A percentile compares a stretch with the other conserved stretches of the same genome.
Evolutionary conservation across 2,888 invertebrate genomes (phyloP).

Genomic region (Eupsilia transversa): DNA sequence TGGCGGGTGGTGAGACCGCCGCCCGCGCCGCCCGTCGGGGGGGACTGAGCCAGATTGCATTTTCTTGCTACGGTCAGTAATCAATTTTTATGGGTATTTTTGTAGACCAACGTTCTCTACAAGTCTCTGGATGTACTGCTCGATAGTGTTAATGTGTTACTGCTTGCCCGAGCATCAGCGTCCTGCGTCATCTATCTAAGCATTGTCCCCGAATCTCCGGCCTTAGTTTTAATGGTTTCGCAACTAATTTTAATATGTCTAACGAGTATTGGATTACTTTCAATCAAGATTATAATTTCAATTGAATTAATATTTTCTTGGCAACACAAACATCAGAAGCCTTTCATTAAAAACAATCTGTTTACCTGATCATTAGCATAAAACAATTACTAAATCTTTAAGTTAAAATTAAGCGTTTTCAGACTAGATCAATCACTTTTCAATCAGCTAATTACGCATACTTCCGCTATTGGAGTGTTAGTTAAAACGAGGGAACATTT

Average conservation of each 20-base stretch:
- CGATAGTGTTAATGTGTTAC: conserved; percentile 36
- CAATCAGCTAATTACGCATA: conserved; percentile 26
- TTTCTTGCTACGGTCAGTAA: conserved; percentile 88
- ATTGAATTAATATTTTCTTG: not conserved
- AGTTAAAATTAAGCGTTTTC: conserved; percentile 5
- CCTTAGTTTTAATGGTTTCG: not conserved
- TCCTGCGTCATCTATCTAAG: conserved; percentile 10
- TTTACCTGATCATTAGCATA: not conserved
- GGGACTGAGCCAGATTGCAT: conserved; percentile 84
- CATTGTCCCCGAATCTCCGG: conserved; percentile 11
- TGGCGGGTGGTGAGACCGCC: conserved; percentile 64
- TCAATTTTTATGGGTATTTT: conserved; percentile 89
- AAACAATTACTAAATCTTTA: not conserved
- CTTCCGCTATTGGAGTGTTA: conserved; percentile 23
- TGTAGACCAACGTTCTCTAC: conserved; percentile 77
- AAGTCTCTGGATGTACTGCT: conserved; percentile 56
- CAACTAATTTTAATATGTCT: not conserved
- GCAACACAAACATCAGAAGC: not conserved
- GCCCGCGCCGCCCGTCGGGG: conserved; percentile 62
- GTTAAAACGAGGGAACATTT: conserved; percentile 28
- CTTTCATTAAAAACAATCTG: not conserved
- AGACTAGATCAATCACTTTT: conserved; percentile 18
- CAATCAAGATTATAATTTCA: not conserved
- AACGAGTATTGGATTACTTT: not conserved
- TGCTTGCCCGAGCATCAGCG: not conserved